phyloP scores from a whole-genome alignment of 2,888 invertebrate species.

The Stenodema calcarata region DNA sequence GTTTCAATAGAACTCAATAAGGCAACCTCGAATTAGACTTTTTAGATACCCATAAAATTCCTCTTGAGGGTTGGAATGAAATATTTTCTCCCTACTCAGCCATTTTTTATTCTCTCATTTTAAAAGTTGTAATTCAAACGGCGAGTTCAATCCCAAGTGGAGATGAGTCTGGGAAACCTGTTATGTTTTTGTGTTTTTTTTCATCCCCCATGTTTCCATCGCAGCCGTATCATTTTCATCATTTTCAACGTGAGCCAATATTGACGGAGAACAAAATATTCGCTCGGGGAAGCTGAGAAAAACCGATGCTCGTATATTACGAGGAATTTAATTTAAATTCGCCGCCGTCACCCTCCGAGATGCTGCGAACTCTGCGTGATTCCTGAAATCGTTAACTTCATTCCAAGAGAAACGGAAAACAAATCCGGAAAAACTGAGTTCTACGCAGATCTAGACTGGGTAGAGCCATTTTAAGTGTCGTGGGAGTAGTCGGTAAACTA shows the following conservation, averaged over 20 bases:
- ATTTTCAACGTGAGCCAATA: slow-evolving; percentile 8
- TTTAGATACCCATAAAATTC: slow-evolving; percentile 42
- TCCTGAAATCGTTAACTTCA: no score
- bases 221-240: not conserved
- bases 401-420: no score
- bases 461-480: no score
- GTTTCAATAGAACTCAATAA: slow-evolving; percentile 36
- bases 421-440: no score
- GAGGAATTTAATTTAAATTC: not conserved
- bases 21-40: slow-evolving; percentile 23
- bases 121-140: slow-evolving; percentile 29
- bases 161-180: not conserved
- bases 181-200: not conserved
- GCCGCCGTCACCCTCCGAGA: no score
- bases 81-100: slow-evolving; percentile 21
- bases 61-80: slow-evolving; percentile 34
- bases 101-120: not conserved
- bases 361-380: no score
- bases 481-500: no score
- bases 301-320: slow-evolving; percentile 15
- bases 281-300: not conserved
- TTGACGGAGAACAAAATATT: not conserved
- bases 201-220: no score
- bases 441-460: no score
- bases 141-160: not conserved